phyloP scores from a whole-genome alignment of 2,797 vertebrate species.

The Muscicapa comitata region DNA sequence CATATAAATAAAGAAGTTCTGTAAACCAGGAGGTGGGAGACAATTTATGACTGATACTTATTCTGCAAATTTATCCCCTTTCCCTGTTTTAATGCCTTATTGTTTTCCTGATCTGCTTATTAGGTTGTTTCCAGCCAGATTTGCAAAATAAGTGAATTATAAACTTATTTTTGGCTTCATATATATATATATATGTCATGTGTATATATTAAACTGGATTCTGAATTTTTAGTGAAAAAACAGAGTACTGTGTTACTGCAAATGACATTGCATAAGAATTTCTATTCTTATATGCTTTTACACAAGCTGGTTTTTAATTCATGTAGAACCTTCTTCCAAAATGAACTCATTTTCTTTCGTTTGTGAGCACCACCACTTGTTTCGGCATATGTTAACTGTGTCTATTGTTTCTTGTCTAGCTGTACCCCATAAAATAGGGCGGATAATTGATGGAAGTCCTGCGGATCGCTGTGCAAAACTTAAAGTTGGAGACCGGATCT shows the following conservation, averaged over 20 bases:
- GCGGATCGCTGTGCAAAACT: slow-evolving; percentile 95
- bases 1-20: neutral
- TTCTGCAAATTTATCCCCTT: neutral
- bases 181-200: neutral
- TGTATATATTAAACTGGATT: neutral
- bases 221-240: neutral
- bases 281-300: neutral
- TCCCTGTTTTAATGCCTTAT: neutral
- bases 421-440: slow-evolving; percentile 97
- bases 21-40: neutral
- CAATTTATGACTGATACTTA: neutral
- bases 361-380: neutral
- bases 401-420: slow-evolving; percentile 73
- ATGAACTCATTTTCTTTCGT: neutral
- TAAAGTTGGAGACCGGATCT: slow-evolving; percentile 96
- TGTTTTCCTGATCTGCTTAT: neutral
- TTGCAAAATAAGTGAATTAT: neutral
- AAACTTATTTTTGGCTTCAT: neutral
- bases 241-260: neutral
- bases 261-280: neutral
- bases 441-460: slow-evolving; percentile 97
- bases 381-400: neutral
- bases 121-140: neutral
- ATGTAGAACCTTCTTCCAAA: neutral
- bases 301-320: neutral